Evolutionary conservation across 92 coral and sea anemone genomes (phyloP).

Genomic region (Parazoanthus atlanticus): DNA sequence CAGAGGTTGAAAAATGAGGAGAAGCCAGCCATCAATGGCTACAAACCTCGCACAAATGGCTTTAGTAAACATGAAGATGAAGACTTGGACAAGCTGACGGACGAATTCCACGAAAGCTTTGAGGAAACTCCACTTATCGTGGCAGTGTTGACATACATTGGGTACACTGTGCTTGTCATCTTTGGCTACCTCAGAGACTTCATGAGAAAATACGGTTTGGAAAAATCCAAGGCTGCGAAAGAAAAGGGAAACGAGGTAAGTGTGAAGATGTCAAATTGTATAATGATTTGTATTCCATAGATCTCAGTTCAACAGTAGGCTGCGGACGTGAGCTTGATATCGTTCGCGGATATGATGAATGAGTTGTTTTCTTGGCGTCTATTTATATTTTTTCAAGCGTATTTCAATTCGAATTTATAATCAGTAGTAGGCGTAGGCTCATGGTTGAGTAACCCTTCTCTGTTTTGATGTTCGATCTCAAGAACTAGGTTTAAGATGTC

Average conservation of each 20-base stretch:
- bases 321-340: not conserved
- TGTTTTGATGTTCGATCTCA: not conserved
- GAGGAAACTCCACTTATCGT: slow-evolving; percentile 91
- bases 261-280: not conserved
- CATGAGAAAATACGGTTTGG: slow-evolving; percentile 90
- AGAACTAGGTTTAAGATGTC: not conserved
- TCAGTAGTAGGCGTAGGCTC: not conserved
- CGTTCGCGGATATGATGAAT: not conserved
- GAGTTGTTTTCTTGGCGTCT: not conserved
- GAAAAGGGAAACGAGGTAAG: slow-evolving; percentile 86
- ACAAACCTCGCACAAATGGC: slow-evolving; percentile 67
- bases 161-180: slow-evolving; percentile 82
- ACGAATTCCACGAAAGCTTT: slow-evolving; percentile 81
- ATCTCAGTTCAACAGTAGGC: not conserved
- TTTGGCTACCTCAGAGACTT: slow-evolving; percentile 95
- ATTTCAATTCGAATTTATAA: slow-evolving; percentile 9
- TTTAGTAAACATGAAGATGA: slow-evolving; percentile 55
- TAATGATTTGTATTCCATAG: not conserved
- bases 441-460: not conserved
- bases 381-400: not conserved
- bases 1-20: slow-evolving; percentile 25
- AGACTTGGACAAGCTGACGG: slow-evolving; percentile 40
- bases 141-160: slow-evolving; percentile 88
- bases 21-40: slow-evolving; percentile 73
- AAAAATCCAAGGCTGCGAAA: slow-evolving; percentile 81